These are phyloP conservation scores for Herpetotheres cachinnans DNA, from an alignment of 2,113 vertebrate genomes.

Conservation along the genomic window DNA sequence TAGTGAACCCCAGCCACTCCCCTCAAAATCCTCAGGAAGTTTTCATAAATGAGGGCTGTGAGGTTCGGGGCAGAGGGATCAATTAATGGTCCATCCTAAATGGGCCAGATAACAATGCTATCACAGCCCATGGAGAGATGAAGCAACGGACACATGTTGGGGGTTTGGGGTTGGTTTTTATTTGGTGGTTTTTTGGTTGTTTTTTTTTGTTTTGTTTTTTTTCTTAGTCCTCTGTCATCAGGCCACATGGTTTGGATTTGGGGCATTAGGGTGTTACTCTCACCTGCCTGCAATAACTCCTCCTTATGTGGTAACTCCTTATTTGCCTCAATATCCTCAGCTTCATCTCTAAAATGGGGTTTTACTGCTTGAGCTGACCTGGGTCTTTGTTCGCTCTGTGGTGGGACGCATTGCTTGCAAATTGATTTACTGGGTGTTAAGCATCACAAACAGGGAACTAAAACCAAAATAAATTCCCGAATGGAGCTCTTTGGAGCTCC, in stretches of 20 bases:
- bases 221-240: background rate
- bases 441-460: background rate
- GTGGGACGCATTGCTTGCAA: background rate
- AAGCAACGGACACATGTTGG: accelerated
- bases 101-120: background rate
- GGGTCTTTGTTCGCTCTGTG: accelerated
- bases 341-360: background rate
- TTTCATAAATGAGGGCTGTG: background rate
- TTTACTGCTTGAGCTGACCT: background rate
- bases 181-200: background rate
- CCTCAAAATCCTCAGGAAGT: accelerated
- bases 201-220: too few relatives aligned
- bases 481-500: background rate
- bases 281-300: background rate
- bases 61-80: background rate
- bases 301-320: background rate
- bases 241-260: background rate
- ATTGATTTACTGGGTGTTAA: background rate
- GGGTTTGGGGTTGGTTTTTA: background rate
- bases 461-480: background rate
- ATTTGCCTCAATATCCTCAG: background rate
- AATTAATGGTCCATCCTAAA: background rate
- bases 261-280: background rate
- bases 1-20: background rate
- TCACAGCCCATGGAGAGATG: background rate